A percentile compares a stretch with the other conserved stretches of the same genome.
These are phyloP conservation scores for Hirundo rustica DNA, from an alignment of 2,797 vertebrate species.

Conservation along the genomic window DNA sequence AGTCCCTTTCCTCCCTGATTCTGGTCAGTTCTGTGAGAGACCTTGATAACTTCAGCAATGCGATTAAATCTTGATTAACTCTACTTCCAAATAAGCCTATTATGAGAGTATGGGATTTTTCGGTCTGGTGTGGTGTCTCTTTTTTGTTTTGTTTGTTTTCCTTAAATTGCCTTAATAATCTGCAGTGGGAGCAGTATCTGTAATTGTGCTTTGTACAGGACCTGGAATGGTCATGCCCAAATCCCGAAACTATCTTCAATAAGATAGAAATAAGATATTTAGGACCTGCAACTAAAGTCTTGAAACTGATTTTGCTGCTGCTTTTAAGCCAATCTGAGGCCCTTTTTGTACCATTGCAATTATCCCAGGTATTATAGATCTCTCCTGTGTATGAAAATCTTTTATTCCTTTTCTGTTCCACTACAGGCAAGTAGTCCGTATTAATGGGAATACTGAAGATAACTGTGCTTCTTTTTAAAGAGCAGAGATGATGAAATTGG, in stretches of 20 bases:
- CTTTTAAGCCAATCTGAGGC: background rate
- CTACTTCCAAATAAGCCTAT: background rate
- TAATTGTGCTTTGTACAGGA: background rate
- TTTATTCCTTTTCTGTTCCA: background rate
- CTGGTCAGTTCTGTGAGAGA: background rate
- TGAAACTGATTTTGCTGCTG: background rate
- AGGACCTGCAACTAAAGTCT: background rate
- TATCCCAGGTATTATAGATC: background rate
- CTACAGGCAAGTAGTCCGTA: background rate
- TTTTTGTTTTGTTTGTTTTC: background rate
- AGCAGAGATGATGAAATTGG: background rate
- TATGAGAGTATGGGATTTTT: background rate
- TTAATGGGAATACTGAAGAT: background rate
- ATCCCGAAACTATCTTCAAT: background rate
- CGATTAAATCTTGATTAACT: background rate
- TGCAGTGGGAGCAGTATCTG: background rate
- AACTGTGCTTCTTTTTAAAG: background rate
- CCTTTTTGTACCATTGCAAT: background rate
- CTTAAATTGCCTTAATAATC: background rate
- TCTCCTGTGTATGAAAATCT: background rate
- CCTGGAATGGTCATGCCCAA: background rate
- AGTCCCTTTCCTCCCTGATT: background rate
- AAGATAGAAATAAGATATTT: background rate
- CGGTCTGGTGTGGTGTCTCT: rapidly evolving
- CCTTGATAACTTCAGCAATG: background rate